A percentile compares a stretch with the other conserved stretches of the same genome.
These are phyloP conservation scores for Papilio dardanus DNA, from an alignment of 1,140 invertebrate species.

Conservation along the genomic window DNA sequence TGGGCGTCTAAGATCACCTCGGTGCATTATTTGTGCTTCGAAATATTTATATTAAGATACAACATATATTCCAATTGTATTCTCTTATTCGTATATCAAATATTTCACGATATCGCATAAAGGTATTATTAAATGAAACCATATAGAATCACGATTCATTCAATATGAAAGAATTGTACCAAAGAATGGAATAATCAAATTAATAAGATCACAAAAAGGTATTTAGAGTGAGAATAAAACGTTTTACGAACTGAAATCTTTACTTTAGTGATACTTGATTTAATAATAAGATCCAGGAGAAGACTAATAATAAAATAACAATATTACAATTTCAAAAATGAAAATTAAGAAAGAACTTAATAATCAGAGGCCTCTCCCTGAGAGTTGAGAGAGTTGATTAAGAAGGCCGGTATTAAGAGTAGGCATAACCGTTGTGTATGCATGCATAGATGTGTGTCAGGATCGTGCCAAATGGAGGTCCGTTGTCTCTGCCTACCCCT, in stretches of 20 bases:
- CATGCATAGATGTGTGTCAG: no score
- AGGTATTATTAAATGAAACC: constrained; percentile 3
- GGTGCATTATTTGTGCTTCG: neutral
- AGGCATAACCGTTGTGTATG: no score
- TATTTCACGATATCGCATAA: neutral
- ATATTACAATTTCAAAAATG: no score
- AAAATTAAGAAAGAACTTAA: no score
- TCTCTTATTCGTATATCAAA: neutral
- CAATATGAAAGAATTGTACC: neutral
- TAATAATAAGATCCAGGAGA: neutral
- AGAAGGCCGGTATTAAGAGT: no score
- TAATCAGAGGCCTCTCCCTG: no score
- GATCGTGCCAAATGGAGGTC: no score
- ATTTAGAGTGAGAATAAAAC: neutral
- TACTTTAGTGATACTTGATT: no score
- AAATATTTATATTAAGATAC: neutral
- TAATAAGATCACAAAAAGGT: neutral
- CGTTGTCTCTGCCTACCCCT: no score
- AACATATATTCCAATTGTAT: neutral
- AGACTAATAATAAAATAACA: neutral
- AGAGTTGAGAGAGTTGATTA: no score
- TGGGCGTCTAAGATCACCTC: no score
- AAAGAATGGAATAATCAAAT: constrained; percentile 9
- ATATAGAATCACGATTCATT: neutral
- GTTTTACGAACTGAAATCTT: neutral